Conservation (phyloP, 2,888 invertebrate genomes). For the Oxystoma pomonae region DNA sequence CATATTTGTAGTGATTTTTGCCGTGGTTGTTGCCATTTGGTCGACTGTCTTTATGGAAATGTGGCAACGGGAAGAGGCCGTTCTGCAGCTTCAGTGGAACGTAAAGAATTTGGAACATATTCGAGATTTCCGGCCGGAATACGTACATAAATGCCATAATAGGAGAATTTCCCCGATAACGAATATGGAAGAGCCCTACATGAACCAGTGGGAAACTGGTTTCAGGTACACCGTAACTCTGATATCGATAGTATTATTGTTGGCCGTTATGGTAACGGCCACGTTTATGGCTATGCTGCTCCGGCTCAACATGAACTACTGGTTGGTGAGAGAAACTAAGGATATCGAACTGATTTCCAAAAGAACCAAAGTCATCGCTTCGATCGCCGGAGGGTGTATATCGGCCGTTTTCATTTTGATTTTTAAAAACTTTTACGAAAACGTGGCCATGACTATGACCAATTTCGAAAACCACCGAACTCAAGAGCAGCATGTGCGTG, state of each 20-base stretch:
- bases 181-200: conserved; percentile 19
- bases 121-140: conserved; percentile 26
- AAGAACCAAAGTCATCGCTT: conserved; percentile 26
- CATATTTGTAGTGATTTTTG: conserved; percentile 27
- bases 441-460: conserved; percentile 38
- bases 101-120: conserved; percentile 27
- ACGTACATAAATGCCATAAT: conserved; percentile 20
- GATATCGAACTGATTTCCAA: conserved; percentile 18
- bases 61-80: conserved; percentile 40
- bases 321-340: conserved; percentile 20
- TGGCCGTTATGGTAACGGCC: conserved; percentile 32
- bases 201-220: conserved; percentile 13
- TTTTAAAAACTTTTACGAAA: conserved; percentile 38
- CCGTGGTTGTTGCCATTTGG: conserved; percentile 42
- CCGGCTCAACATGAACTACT: conserved; percentile 24
- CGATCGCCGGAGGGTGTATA: conserved; percentile 30
- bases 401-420: conserved; percentile 35
- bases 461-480: conserved; percentile 44
- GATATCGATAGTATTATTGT: conserved; percentile 16
- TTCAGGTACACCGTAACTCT: conserved; percentile 21
- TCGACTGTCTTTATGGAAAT: conserved; percentile 40
- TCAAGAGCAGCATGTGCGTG: conserved; percentile 39
- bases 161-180: conserved; percentile 19
- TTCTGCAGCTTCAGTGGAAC: conserved; percentile 40
- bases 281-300: conserved; percentile 34